A percentile compares a stretch with the other conserved stretches of the same genome.
Conservation (phyloP, 2,113 vertebrate species). For the Cynopterus brachyotis region DNA sequence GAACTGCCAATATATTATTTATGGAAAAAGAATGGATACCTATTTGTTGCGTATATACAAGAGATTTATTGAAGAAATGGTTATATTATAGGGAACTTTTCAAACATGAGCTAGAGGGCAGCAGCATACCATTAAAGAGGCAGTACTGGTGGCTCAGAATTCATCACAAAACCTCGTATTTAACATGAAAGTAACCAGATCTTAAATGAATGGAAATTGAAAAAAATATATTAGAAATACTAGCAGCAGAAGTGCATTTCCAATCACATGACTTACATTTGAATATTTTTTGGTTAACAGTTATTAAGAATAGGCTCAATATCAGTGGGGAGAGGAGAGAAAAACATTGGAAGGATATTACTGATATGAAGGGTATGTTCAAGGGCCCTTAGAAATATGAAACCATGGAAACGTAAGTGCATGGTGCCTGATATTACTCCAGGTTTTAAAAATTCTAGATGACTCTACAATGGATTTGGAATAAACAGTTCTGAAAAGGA, state of each 20-base stretch:
- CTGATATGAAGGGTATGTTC: not conserved
- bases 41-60: not conserved
- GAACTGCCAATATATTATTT: not conserved
- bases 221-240: not conserved
- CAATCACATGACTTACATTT: slow-evolving; percentile 19
- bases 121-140: slow-evolving; percentile 62
- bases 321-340: not conserved
- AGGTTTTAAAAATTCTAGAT: slow-evolving; percentile 52
- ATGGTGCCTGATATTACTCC: not conserved
- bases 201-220: slow-evolving; percentile 50
- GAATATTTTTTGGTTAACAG: slow-evolving; percentile 42
- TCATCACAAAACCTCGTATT: not conserved
- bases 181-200: slow-evolving; percentile 7
- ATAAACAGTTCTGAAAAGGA: slow-evolving; percentile 22
- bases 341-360: not conserved
- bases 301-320: slow-evolving; percentile 38
- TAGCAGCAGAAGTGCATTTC: slow-evolving; percentile 39
- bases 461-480: not conserved
- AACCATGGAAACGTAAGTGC: slow-evolving; percentile 47
- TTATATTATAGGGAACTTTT: not conserved
- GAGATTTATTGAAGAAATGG: not conserved
- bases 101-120: slow-evolving; percentile 81
- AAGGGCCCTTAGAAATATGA: slow-evolving; percentile 33
- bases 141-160: not conserved
- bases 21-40: not conserved